Conservation (phyloP, 2,888 invertebrate species). For the Acleris sparsana region DNA sequence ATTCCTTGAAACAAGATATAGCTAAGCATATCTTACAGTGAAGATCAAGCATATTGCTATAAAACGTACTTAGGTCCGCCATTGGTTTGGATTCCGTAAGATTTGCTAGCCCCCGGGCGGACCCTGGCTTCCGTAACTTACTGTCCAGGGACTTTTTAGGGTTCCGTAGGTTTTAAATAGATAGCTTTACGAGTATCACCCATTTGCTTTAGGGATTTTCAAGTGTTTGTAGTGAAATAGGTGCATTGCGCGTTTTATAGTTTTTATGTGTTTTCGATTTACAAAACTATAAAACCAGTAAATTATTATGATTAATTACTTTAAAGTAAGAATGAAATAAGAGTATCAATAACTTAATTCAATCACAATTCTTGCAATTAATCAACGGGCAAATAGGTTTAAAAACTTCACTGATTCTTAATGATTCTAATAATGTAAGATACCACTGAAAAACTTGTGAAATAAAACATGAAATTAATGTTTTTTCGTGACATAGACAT, state of each 20-base stretch:
- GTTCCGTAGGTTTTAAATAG: conserved; percentile 10
- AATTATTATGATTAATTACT: too few species aligned
- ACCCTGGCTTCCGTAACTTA: conserved; percentile 6
- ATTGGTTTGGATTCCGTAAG: conserved; percentile 5
- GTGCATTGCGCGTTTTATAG: background rate
- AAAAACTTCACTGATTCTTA: too few species aligned
- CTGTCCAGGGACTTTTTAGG: conserved; percentile 7
- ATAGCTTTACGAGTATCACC: background rate
- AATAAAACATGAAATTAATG: too few species aligned
- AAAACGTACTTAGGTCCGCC: conserved; percentile 18
- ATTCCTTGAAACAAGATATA: background rate
- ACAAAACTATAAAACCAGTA: too few species aligned
- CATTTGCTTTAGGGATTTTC: background rate
- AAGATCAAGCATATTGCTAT: background rate
- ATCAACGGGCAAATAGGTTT: too few species aligned
- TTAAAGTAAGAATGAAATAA: too few species aligned
- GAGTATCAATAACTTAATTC: too few species aligned
- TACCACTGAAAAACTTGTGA: too few species aligned
- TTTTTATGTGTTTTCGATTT: too few species aligned
- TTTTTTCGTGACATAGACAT: too few species aligned
- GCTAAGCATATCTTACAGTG: background rate
- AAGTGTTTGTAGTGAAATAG: background rate
- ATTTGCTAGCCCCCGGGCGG: conserved; percentile 21
- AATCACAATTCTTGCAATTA: too few species aligned
- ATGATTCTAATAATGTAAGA: too few species aligned